Base-by-base conservation (phyloP, 2,888 invertebrate genomes). In the Pantelozetes paolii region DNA sequence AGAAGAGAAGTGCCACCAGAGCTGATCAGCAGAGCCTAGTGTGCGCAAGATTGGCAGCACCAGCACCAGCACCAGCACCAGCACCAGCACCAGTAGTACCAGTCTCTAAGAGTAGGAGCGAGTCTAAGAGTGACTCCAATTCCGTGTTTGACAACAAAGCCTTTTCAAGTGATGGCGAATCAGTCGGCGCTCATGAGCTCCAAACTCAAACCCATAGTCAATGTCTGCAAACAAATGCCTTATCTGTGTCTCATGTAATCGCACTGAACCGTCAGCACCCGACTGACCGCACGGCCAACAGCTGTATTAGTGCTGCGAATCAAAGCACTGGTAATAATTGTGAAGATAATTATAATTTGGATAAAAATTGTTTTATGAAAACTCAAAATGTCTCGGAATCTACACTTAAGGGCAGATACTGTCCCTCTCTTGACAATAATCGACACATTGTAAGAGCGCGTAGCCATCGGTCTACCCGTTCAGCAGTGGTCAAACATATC, bases 391-490 rank as follows among this genome's bases (percentile, higher is more conserved):
- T 40, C 9, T 2, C 40, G 20, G 67, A 67, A 67, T 40, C 40
- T 13, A 11, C 67, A 1, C 42, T 42, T 67, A 67, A 67, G 42
- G 42, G 42, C 36, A 36, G 40, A 67, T 23, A 67, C n/a, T 67
- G 40, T 67, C 40, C 30, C 40, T 40, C 67, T 20, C 23, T 20
- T 5, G 23, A 11, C 40, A 40, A 67, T 40, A 67, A 67, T 40
- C 2, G 67, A 11, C 40, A 67, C 40, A 20, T 36, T 40, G 73
- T 73, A 76, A 76, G 73, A 62, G 64, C 72, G 59, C 76, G 70
- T 48, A 71, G 62, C 67, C 57, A 71, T 74, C 45, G 76, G 67
- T 76, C 74, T 50, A 42, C 32, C n/a, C 72, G 71, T 62, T 74
- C 74, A 42, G 71, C 71, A 62, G 57, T 67, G 2, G 67, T 67